Conservation (phyloP, 2,113 vertebrate genomes). For the Seriola dumerili region DNA sequence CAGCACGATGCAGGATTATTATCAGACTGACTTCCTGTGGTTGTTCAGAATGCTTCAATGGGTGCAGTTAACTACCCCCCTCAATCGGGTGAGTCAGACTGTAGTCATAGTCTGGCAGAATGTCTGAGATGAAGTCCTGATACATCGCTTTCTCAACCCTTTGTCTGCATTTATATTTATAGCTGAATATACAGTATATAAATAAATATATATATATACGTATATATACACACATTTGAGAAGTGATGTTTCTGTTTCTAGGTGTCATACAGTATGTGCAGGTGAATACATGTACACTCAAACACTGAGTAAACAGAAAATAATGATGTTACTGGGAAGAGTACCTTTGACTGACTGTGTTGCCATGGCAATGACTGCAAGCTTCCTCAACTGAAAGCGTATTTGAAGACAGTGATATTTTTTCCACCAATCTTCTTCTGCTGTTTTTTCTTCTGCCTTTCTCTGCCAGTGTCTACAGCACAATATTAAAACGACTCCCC, state of each 20-base stretch:
- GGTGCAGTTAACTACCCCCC: not conserved
- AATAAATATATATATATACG: not conserved
- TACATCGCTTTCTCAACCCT: not conserved
- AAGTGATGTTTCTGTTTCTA: not conserved
- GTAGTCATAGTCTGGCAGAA: not conserved
- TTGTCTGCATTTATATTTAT: not conserved
- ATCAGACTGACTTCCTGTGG: conserved; percentile 3
- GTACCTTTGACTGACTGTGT: conserved; percentile 33
- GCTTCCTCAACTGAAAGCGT: conserved; percentile 15
- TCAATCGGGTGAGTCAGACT: not conserved
- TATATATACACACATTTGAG: not conserved
- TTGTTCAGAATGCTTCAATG: not conserved
- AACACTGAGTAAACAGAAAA: conserved; percentile 8
- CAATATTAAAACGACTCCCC: conserved; percentile 48
- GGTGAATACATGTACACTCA: not conserved
- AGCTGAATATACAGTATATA: not conserved
- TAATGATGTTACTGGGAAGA: conserved; percentile 21
- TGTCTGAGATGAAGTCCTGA: not conserved
- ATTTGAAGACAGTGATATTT: conserved; percentile 35
- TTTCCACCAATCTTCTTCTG: conserved; percentile 42
- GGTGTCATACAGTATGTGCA: not conserved
- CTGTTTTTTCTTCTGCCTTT: conserved; percentile 18
- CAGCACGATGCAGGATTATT: not conserved
- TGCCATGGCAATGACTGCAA: conserved; percentile 40
- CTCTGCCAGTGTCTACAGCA: conserved; percentile 48